Conservation (phyloP, 2,888 invertebrate species). For the Limnephilus auricula region DNA sequence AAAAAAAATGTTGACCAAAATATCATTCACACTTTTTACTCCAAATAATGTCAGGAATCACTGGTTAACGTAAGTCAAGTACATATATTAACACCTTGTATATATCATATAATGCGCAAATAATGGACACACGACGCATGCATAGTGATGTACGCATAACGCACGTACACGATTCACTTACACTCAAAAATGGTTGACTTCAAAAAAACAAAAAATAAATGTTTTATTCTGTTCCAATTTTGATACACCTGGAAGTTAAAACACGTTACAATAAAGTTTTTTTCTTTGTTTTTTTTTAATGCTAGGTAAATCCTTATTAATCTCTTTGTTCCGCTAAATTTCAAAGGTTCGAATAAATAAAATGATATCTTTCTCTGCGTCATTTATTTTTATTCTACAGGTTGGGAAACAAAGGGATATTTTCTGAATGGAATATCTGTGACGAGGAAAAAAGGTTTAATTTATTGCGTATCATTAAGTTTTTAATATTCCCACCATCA, state of each 20-base stretch:
- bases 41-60: too few species aligned
- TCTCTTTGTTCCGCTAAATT: not conserved
- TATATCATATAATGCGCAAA: too few species aligned
- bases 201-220: not conserved
- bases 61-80: too few species aligned
- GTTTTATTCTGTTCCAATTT: not conserved
- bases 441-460: constrained; percentile 25
- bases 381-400: constrained; percentile 4
- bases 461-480: constrained; percentile 46
- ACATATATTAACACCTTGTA: too few species aligned
- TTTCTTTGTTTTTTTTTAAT: not conserved
- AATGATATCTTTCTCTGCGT: not conserved
- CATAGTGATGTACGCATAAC: too few species aligned
- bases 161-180: too few species aligned
- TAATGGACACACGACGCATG: too few species aligned
- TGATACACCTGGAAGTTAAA: not conserved
- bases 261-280: not conserved
- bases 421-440: constrained; percentile 45
- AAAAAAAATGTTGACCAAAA: too few species aligned
- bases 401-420: constrained; percentile 4
- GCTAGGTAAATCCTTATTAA: not conserved
- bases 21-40: too few species aligned
- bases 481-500: constrained; percentile 43
- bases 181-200: too few species aligned
- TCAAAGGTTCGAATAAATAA: not conserved